Conservation (phyloP, 2,113 vertebrate species). For the Lepidothrix coronata region DNA sequence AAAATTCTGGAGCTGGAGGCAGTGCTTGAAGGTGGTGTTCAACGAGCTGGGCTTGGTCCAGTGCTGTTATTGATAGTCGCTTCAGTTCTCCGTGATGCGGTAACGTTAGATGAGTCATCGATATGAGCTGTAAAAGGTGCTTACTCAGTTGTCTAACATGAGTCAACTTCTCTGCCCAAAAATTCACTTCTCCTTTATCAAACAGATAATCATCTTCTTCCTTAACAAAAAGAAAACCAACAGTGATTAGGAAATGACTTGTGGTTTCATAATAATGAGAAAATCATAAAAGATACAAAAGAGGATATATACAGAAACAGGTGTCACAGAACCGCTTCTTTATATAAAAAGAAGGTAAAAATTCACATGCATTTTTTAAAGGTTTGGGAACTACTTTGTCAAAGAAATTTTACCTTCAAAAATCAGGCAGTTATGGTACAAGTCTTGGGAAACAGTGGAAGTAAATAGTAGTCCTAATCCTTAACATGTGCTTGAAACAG, state of each 20-base stretch:
- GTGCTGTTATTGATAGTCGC: slow-evolving; percentile 59
- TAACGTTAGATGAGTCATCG: neutral
- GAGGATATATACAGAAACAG: neutral
- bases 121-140: slow-evolving; percentile 75
- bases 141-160: slow-evolving; percentile 78
- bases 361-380: neutral
- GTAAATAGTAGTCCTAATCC: slow-evolving; percentile 2
- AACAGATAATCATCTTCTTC: slow-evolving; percentile 88
- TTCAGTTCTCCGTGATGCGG: slow-evolving; percentile 16
- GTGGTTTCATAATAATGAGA: neutral
- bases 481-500: slow-evolving; percentile 25
- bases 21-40: slow-evolving; percentile 70
- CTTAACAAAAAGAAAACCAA: slow-evolving; percentile 65
- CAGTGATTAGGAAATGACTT: neutral
- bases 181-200: slow-evolving; percentile 90
- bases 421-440: neutral
- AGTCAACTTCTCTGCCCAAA: slow-evolving; percentile 90
- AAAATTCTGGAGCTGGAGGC: slow-evolving; percentile 82
- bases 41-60: slow-evolving; percentile 36
- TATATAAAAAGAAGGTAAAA: neutral
- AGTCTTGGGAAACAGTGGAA: neutral
- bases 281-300: neutral
- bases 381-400: neutral
- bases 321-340: neutral
- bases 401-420: neutral